These are phyloP conservation scores for Mythimna ferrago DNA, from an alignment of 2,888 invertebrate species.

Conservation along the genomic window DNA sequence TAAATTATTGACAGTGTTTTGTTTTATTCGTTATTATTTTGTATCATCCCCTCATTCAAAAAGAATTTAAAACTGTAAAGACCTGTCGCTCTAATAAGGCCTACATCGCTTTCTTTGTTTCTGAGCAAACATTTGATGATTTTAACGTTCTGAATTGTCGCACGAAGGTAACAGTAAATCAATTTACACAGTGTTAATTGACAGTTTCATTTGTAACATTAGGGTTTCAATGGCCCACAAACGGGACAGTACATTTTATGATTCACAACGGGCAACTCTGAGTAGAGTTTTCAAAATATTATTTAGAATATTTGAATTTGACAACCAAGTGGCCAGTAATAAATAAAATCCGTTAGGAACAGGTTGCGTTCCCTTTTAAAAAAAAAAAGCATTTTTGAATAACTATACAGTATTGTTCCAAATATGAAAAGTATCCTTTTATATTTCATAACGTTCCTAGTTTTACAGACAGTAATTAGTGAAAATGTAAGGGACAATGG, in stretches of 20 bases:
- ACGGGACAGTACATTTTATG: slow-evolving; percentile 78
- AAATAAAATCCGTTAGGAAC: slow-evolving; percentile 49
- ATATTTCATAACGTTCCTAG: slow-evolving; percentile 62
- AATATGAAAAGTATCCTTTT: slow-evolving; percentile 56
- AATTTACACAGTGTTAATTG: slow-evolving; percentile 86
- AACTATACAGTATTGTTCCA: slow-evolving; percentile 37
- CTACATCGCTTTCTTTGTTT: slow-evolving; percentile 49
- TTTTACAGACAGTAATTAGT: slow-evolving; percentile 71
- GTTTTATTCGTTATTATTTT: slow-evolving; percentile 44
- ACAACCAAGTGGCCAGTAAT: slow-evolving; percentile 49
- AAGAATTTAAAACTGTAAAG: slow-evolving; percentile 14
- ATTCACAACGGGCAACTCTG: slow-evolving; percentile 73
- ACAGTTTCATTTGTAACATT: slow-evolving; percentile 80
- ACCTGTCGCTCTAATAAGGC: slow-evolving; percentile 31
- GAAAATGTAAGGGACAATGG: slow-evolving; percentile 68
- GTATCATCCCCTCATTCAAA: neutral
- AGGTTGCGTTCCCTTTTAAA: slow-evolving; percentile 53
- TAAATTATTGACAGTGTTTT: slow-evolving; percentile 29
- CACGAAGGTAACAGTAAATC: slow-evolving; percentile 80
- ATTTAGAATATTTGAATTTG: slow-evolving; percentile 56
- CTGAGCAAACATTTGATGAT: slow-evolving; percentile 55
- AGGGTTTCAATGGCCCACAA: slow-evolving; percentile 67
- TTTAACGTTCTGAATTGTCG: slow-evolving; percentile 55
- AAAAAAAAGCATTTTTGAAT: slow-evolving; percentile 19
- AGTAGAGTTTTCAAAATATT: slow-evolving; percentile 52